Percentiles rank a stretch among this genome's conserved stretches.
Conservation (phyloP, 35 echinoderm and acorn worm genomes). For the Ophiothrix spiculata region DNA sequence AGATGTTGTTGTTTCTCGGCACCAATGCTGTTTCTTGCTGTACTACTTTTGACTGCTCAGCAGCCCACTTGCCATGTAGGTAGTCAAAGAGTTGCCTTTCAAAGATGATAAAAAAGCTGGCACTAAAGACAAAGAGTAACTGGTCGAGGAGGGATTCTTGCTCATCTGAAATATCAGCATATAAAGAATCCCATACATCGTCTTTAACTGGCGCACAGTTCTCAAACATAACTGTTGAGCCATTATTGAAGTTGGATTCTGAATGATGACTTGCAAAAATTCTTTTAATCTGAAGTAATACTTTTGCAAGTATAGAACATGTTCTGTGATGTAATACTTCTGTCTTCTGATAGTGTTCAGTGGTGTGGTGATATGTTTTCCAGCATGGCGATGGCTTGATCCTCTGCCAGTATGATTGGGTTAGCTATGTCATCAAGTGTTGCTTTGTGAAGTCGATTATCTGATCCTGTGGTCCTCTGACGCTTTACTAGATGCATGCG, state of each 20-base stretch:
- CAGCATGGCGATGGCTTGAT: neutral
- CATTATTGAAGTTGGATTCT: neutral
- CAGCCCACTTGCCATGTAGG: neutral
- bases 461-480: neutral
- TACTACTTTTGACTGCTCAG: neutral
- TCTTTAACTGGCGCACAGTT: neutral
- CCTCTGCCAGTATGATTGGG: neutral
- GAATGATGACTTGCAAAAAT: neutral
- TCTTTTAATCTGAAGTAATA: neutral
- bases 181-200: neutral
- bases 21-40: neutral
- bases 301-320: neutral
- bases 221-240: constrained; percentile 1
- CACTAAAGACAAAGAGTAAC: neutral
- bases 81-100: neutral
- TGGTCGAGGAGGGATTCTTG: constrained; percentile 2
- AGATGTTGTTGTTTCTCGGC: neutral
- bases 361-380: neutral
- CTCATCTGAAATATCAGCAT: neutral
- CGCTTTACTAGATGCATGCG: neutral
- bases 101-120: neutral
- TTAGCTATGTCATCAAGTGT: neutral
- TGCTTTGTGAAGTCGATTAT: neutral
- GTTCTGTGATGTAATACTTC: neutral
- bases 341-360: neutral